Evolutionary conservation across 2,797 vertebrate species (phyloP).

Genomic region (Gymnothorax javanicus): DNA sequence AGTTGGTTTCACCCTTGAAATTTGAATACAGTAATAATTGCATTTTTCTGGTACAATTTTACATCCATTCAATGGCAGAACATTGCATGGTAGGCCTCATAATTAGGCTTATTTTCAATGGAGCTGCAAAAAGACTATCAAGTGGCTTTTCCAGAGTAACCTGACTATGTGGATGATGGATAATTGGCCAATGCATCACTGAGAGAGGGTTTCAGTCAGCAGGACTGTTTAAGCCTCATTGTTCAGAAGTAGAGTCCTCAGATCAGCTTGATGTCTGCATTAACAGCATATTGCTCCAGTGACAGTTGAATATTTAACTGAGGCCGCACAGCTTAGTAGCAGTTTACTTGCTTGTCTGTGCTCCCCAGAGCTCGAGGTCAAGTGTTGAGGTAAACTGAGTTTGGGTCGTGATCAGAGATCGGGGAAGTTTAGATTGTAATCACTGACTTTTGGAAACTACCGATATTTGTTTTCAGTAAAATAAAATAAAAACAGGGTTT

Average conservation of each 20-base stretch:
- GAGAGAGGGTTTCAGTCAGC: background rate
- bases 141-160: background rate
- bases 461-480: background rate
- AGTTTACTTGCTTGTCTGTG: background rate
- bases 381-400: background rate
- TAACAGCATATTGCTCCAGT: background rate
- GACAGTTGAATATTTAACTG: too few relatives aligned
- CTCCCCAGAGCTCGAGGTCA: background rate
- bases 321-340: too few relatives aligned
- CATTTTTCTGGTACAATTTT: slow-evolving; percentile 1
- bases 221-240: background rate
- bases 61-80: background rate
- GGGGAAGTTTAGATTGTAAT: too few relatives aligned
- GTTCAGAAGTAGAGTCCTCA: background rate
- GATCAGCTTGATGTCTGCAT: background rate
- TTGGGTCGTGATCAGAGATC: too few relatives aligned
- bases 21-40: background rate
- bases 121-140: background rate
- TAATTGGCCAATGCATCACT: background rate
- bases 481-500: background rate
- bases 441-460: too few relatives aligned
- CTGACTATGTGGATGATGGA: background rate
- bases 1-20: background rate
- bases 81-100: background rate
- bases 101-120: background rate